A percentile compares a stretch with the other conserved stretches of the same genome.
These are phyloP conservation scores for Chunga burmeisteri DNA, from an alignment of 2,113 vertebrate species.

Conservation along the genomic window DNA sequence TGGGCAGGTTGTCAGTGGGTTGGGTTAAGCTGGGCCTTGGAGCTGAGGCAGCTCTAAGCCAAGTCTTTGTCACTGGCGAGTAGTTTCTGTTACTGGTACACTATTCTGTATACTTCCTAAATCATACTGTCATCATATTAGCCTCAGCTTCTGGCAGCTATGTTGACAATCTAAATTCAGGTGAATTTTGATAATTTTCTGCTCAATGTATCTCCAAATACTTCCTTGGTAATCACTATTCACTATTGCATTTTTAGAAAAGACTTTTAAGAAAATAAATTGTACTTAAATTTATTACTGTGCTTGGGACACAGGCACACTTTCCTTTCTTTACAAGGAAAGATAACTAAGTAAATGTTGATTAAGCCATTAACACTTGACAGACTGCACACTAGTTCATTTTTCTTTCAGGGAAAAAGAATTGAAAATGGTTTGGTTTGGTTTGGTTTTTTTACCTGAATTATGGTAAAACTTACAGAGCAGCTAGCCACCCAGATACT, in stretches of 20 bases:
- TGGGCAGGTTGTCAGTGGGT: not conserved
- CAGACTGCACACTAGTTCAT: not conserved
- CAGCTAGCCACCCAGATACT: not conserved
- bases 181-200: not conserved
- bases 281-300: not conserved
- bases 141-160: not conserved
- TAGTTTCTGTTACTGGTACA: not conserved
- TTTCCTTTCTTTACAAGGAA: not conserved
- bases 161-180: not conserved
- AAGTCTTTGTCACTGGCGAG: not conserved
- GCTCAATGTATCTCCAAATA: not conserved
- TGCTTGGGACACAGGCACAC: not conserved
- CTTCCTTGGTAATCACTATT: not conserved
- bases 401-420: not conserved
- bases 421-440: not conserved
- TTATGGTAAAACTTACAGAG: not conserved
- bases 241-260: not conserved
- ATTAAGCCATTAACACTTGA: not conserved
- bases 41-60: not conserved
- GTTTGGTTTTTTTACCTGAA: not conserved
- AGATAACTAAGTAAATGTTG: not conserved
- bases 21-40: not conserved
- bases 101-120: not conserved
- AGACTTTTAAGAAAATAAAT: not conserved
- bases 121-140: not conserved